Percentiles rank a stretch among this genome's conserved stretches.
These are phyloP conservation scores for Paragorgia papillata DNA, from an alignment of 92 coral and sea anemone genomes.

Conservation along the genomic window DNA sequence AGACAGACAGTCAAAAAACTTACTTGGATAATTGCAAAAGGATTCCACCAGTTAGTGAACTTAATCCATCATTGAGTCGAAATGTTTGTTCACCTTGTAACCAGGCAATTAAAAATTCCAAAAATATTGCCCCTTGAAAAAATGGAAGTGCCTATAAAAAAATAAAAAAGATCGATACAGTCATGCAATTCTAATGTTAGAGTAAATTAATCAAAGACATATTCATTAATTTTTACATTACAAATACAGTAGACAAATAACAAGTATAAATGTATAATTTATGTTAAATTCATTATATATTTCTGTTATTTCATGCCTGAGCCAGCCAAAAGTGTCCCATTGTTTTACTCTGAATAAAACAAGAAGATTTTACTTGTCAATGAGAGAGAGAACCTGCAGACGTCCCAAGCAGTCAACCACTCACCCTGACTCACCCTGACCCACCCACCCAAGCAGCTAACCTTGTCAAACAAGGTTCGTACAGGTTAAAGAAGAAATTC, in stretches of 20 bases:
- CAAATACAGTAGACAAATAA: no score
- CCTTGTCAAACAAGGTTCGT: neutral
- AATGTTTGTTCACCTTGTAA: slow-evolving; percentile 60
- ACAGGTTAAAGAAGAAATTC: neutral
- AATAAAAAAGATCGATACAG: neutral
- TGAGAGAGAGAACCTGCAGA: no score
- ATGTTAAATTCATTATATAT: no score
- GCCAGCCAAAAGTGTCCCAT: no score
- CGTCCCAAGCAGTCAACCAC: no score
- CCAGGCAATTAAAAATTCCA: slow-evolving; percentile 68
- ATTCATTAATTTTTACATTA: no score
- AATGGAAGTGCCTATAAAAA: slow-evolving; percentile 78
- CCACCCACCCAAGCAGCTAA: neutral
- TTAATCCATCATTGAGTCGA: slow-evolving; percentile 81
- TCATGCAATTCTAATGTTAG: slow-evolving; percentile 4
- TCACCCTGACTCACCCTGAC: neutral
- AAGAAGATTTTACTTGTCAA: no score
- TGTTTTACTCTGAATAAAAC: no score
- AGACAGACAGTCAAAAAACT: slow-evolving; percentile 21
- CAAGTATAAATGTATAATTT: no score
- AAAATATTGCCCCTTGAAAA: slow-evolving; percentile 66
- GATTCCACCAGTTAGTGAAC: slow-evolving; percentile 72
- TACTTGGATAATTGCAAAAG: slow-evolving; percentile 75
- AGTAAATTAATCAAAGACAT: no score
- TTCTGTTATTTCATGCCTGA: no score